Evolutionary conservation across 2,888 invertebrate species (phyloP), one percentile per base, ranked within the genome.

Genomic region (Lobophora halterata): DNA sequence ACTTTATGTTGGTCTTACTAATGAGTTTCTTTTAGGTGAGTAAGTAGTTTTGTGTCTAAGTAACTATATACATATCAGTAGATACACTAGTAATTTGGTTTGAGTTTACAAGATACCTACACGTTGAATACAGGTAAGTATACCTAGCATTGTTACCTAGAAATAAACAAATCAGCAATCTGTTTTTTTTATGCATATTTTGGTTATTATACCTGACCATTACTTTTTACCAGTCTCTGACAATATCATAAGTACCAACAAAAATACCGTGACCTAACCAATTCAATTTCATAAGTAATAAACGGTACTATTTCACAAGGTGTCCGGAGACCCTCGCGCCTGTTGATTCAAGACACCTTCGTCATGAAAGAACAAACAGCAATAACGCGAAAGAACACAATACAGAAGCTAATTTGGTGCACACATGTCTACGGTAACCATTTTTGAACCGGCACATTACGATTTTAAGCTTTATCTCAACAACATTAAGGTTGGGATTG

Each of bases 381-480:
- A 57, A 61, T 58, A 58, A 49, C 47, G 52, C 46, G 49, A 59
- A 61, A 58, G 55, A 55, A 58, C 30, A 32, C 52, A 50, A 47
- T 44, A 44, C 52, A 42, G 37, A 58, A 72, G 76, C 77, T 81
- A 81, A 82, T 81, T 77, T 71, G 58, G 55, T 28, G 46, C 63
- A 55, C 65, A 65, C 69, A 66, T 67, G 71, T 61, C 30, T 37
- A 21, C 32, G 6, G 28, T 40, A 40, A 33, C 39, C 29, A 44
- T 39, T 28, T 39, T 46, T 43, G 49, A 50, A 49, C n/a, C n/a
- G n/a, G n/a, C n/a, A n/a, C n/a, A n/a, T n/a, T n/a, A 18, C 5
- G 17, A 17, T 5, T n/a, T 2, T 2, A 34, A 8, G 1, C 1
- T 3, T 4, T 9, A 3, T n/a, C n/a, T n/a, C n/a, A n/a, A n/a